phyloP scores from a whole-genome alignment of 2,888 invertebrate species.

The Eledone cirrhosa region DNA sequence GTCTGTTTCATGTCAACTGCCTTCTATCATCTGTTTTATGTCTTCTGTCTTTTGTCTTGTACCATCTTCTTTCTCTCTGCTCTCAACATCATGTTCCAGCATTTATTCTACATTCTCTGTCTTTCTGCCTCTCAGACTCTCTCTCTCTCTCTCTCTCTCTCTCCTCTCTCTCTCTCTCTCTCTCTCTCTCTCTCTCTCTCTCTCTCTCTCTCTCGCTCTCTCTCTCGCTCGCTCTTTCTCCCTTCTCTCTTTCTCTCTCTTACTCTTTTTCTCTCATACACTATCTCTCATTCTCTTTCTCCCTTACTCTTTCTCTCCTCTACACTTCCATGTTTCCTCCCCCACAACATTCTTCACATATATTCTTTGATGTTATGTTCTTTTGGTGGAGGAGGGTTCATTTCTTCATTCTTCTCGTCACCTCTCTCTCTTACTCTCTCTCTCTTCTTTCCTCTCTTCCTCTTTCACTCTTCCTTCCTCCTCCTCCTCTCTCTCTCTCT shows the following conservation, averaged over 20 bases:
- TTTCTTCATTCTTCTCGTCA: neutral
- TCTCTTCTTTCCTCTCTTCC: neutral
- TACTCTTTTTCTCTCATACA: too few species aligned
- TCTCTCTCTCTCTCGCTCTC: neutral
- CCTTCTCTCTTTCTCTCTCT: neutral
- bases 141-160: conserved; percentile 24
- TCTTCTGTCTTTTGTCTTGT: too few species aligned
- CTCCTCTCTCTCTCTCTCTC: neutral
- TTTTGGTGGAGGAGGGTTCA: too few species aligned
- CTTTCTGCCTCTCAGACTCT: conserved; percentile 22
- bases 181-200: too few species aligned
- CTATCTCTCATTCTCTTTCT: neutral
- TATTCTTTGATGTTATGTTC: neutral
- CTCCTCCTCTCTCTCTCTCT: conserved; percentile 1
- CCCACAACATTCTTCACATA: neutral
- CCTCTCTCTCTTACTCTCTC: neutral
- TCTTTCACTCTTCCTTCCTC: neutral
- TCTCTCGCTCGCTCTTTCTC: neutral
- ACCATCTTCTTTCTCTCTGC: neutral
- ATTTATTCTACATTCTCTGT: neutral
- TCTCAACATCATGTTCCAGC: neutral
- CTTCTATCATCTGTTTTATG: too few species aligned
- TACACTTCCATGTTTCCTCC: neutral
- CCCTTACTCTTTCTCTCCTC: neutral
- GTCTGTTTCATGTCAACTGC: too few species aligned